A percentile compares a stretch with the other conserved stretches of the same genome.
These are phyloP conservation scores for Diloba caeruleocephala DNA, from an alignment of 2,888 invertebrate species.

Conservation along the genomic window DNA sequence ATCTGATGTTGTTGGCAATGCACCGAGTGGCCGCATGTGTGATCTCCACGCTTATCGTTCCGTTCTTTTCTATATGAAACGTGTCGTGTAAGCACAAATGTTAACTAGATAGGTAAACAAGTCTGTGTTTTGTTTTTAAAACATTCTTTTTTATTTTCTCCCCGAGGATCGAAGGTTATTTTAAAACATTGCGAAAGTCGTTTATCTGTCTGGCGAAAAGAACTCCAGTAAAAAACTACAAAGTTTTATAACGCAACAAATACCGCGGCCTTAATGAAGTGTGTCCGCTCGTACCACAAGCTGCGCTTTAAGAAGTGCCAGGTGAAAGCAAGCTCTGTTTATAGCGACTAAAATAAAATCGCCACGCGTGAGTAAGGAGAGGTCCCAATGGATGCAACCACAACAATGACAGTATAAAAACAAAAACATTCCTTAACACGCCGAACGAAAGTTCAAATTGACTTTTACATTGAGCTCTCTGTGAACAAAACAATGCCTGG, in stretches of 20 bases:
- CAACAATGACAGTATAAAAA: conserved; percentile 51
- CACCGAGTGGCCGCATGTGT: conserved; percentile 77
- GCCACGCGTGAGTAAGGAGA: conserved; percentile 72
- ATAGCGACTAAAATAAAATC: conserved; percentile 77
- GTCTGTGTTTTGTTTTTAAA: conserved; percentile 48
- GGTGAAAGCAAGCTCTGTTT: conserved; percentile 76
- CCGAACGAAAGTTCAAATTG: conserved; percentile 61
- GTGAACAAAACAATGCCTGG: conserved; percentile 72
- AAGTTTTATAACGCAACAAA: conserved; percentile 61
- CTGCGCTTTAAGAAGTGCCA: conserved; percentile 69
- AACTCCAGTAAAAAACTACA: conserved; percentile 51
- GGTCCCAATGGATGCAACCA: conserved; percentile 71
- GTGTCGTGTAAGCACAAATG: conserved; percentile 79
- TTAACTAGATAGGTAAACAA: conserved; percentile 61
- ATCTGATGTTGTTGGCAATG: conserved; percentile 74
- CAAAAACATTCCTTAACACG: conserved; percentile 59
- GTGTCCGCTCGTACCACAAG: conserved; percentile 64
- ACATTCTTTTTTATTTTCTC: conserved; percentile 36
- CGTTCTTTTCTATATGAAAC: conserved; percentile 69
- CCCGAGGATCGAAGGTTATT: conserved; percentile 29
- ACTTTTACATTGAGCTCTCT: conserved; percentile 48
- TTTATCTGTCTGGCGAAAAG: conserved; percentile 48
- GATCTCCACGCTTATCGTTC: conserved; percentile 77
- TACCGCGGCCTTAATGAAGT: conserved; percentile 71
- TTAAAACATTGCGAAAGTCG: conserved; percentile 32